These are phyloP conservation scores for Apodemus agrarius DNA, from an alignment of 2,797 vertebrate species.

Conservation along the genomic window DNA sequence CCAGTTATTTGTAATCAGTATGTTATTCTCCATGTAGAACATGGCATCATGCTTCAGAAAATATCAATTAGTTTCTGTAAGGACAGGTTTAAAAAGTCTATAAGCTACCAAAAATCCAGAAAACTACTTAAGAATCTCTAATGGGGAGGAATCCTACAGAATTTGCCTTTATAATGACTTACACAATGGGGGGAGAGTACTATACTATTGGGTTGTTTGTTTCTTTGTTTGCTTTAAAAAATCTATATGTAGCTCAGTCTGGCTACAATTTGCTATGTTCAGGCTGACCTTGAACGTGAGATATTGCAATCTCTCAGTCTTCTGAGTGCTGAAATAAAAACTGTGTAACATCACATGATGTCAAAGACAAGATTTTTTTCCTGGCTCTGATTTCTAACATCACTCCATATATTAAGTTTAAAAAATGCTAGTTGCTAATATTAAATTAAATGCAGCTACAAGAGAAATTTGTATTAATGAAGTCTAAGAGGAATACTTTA, in stretches of 20 bases:
- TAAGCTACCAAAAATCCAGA: neutral
- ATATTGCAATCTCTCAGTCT: neutral
- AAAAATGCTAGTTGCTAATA: neutral
- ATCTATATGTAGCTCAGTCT: neutral
- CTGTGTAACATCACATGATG: neutral
- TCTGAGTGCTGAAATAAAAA: neutral
- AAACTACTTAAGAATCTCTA: neutral
- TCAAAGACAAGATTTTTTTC: neutral
- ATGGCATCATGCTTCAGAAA: slow-evolving; percentile 34
- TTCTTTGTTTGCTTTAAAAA: neutral
- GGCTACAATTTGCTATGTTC: neutral
- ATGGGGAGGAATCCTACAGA: neutral
- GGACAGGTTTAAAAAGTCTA: neutral
- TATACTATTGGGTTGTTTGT: neutral
- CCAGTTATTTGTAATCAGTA: neutral
- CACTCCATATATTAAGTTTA: neutral
- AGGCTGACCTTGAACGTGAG: neutral
- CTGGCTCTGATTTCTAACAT: neutral
- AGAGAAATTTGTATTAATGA: slow-evolving; percentile 15
- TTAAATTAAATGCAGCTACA: neutral
- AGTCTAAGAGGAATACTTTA: neutral
- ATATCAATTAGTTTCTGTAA: slow-evolving; percentile 16
- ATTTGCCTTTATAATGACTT: neutral
- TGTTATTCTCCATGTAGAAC: neutral
- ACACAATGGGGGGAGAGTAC: neutral